Percentiles rank a stretch among this genome's conserved stretches.
phyloP scores from a whole-genome alignment of 1,140 invertebrate species.

The Hylaeus volcanicus region DNA sequence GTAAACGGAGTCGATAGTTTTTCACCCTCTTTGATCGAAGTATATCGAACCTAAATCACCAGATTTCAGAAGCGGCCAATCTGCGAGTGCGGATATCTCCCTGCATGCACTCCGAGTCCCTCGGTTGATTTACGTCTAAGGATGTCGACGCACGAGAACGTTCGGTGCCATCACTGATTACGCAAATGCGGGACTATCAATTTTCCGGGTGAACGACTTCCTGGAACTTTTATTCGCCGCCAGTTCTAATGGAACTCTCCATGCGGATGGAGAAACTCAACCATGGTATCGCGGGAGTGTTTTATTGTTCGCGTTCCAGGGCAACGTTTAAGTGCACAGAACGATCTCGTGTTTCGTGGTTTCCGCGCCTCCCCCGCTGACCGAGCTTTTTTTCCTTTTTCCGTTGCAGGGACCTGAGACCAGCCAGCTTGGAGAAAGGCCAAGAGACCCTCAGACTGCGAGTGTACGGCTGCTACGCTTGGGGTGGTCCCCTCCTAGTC shows the following conservation, averaged over 20 bases:
- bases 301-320: slow-evolving; percentile 45
- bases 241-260: slow-evolving; percentile 24
- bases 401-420: slow-evolving; percentile 87
- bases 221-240: slow-evolving; percentile 28
- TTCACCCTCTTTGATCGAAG: no score
- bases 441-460: slow-evolving; percentile 89
- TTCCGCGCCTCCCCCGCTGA: slow-evolving; percentile 12
- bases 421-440: slow-evolving; percentile 89
- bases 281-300: slow-evolving; percentile 23
- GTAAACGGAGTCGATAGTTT: no score
- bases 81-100: no score
- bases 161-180: neutral
- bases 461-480: slow-evolving; percentile 89
- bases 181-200: neutral
- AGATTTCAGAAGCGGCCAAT: no score
- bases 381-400: slow-evolving; percentile 11
- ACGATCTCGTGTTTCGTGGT: slow-evolving; percentile 33
- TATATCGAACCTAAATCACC: no score
- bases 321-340: slow-evolving; percentile 43
- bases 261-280: slow-evolving; percentile 11
- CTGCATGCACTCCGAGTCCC: no score
- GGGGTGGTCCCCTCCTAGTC: slow-evolving; percentile 88
- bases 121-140: no score
- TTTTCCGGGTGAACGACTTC: neutral
- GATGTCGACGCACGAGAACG: no score